Conservation (phyloP, 2,797 vertebrate genomes). For the Anguilla marmorata region DNA sequence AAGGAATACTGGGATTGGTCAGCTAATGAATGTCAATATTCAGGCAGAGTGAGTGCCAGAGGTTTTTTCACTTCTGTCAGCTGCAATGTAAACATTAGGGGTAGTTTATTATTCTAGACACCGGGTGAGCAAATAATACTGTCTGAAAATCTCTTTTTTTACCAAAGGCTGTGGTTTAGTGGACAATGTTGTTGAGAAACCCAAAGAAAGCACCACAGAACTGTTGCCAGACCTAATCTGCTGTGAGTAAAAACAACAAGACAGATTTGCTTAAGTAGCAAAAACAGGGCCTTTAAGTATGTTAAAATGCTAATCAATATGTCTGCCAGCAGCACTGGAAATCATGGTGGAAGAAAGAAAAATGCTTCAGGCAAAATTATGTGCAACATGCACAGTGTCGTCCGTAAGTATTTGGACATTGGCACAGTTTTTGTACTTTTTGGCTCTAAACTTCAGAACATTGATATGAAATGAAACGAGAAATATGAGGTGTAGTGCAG, state of each 20-base stretch:
- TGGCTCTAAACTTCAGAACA: no score
- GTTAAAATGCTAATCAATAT: background rate
- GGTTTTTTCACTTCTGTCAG: background rate
- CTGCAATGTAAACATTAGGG: background rate
- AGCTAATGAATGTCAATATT: constrained; percentile 14
- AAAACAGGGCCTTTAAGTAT: background rate
- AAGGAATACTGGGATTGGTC: constrained; percentile 18
- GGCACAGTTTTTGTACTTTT: no score
- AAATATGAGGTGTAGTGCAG: no score
- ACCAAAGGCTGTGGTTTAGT: constrained; percentile 3
- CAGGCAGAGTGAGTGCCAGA: background rate
- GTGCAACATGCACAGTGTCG: no score
- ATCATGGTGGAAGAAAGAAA: background rate
- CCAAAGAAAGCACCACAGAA: background rate
- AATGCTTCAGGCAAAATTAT: no score
- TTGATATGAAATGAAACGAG: no score
- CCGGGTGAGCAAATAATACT: constrained; percentile 10
- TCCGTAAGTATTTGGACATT: no score
- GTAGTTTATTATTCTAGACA: constrained; percentile 6
- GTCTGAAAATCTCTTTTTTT: background rate
- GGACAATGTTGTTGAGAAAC: background rate
- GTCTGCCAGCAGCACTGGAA: background rate
- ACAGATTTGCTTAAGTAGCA: background rate
- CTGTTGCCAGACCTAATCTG: constrained; percentile 9
- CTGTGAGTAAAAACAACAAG: background rate